Base-by-base conservation (phyloP, 2,113 vertebrate genomes). In the Oncorhynchus tshawytscha region DNA sequence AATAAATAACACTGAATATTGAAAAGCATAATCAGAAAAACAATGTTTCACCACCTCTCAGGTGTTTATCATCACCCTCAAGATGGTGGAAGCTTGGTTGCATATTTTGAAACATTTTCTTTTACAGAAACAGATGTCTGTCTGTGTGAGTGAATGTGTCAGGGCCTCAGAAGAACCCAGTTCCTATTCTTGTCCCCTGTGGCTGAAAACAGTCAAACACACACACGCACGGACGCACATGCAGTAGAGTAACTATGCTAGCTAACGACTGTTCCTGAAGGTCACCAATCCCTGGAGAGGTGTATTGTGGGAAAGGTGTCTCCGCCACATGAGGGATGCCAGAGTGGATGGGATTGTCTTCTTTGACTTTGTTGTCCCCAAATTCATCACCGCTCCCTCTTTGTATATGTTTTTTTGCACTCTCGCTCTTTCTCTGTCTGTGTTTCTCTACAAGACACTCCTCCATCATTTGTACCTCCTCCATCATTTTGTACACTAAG, bases 211-310 rank as follows among this genome's bases (percentile, higher is more conserved):
- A 45, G 39, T 9, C 8, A 2, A 8, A 39, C 39, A 9, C 39
- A 11, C 39, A 45, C 7, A 11, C 7, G 9, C 39, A 45, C 8
- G 9, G 8, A 45, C 8, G 2, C 39, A 45, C 8, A 3, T 27
- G 82, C 39, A 45, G 9, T 11, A 83, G 76, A 87, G 85, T 88
- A 88, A 92, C 91, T 88, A 92, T 91, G 87, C 81, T 78, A 81
- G 84, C 87, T 88, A 86, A 87, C 88, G 84, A 82, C 65, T 79
- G 78, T 78, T 83, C 25, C 88, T 91, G 91, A 93, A 94, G 92
- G 93, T 94, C 92, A 91, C 80, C 67, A 72, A 68, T 81, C 72
- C 88, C 84, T 82, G 82, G 84, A 89, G 59, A 90, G 90, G 3
- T 54, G 49, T 89, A 92, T 93, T 75, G 75, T 88, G 88, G 90